These are phyloP conservation scores for Caerostris darwini DNA, from an alignment of 1,140 invertebrate genomes.

Conservation along the genomic window DNA sequence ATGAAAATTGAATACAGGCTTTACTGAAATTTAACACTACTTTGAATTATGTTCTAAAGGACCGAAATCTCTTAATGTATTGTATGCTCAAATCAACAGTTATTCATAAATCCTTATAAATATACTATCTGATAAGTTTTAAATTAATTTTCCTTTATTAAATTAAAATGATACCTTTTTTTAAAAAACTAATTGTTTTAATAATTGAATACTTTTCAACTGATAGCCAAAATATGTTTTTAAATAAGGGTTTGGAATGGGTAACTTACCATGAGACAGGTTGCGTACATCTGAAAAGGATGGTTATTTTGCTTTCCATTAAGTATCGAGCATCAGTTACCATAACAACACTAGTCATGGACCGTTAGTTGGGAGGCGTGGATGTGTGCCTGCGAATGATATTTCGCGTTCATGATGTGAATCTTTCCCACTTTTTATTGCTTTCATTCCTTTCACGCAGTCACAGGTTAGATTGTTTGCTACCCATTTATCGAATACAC, in stretches of 20 bases:
- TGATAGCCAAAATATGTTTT: not conserved
- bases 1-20: too few relatives aligned
- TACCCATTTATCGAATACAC: not conserved
- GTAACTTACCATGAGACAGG: not conserved
- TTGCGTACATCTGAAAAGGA: not conserved
- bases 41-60: too few relatives aligned
- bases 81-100: too few relatives aligned
- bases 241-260: not conserved
- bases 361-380: conserved; percentile 49
- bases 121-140: too few relatives aligned
- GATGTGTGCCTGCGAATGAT: conserved; percentile 69
- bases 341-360: conserved; percentile 71
- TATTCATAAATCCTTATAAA: too few relatives aligned
- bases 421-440: conserved; percentile 38
- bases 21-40: too few relatives aligned
- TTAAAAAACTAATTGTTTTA: too few relatives aligned
- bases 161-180: too few relatives aligned
- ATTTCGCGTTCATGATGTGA: conserved; percentile 68
- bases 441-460: conserved; percentile 47
- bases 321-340: conserved; percentile 58
- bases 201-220: too few relatives aligned
- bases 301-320: conserved; percentile 18
- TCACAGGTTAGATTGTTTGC: conserved; percentile 54
- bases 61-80: too few relatives aligned
- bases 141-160: too few relatives aligned